phyloP scores from a whole-genome alignment of 2,888 invertebrate species.

The Sarcophaga caerulescens region DNA sequence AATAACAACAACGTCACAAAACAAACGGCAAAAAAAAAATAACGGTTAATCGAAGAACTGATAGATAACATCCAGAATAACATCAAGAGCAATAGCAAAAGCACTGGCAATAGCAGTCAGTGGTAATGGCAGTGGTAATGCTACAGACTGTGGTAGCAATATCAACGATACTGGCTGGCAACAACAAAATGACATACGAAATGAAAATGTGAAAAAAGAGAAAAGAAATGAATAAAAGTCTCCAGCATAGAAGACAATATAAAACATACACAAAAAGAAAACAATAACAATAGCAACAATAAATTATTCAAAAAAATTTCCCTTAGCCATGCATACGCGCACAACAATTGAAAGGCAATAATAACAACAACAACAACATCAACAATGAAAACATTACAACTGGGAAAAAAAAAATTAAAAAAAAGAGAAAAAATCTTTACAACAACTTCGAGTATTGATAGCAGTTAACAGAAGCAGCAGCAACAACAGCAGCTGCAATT shows the following conservation, averaged over 20 bases:
- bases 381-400: no score
- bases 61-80: slow-evolving; percentile 18
- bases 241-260: slow-evolving; percentile 30
- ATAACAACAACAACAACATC: no score
- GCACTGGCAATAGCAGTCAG: background rate
- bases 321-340: slow-evolving; percentile 37
- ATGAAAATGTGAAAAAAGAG: no score
- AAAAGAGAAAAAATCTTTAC: no score
- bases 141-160: background rate
- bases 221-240: no score
- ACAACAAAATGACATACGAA: background rate
- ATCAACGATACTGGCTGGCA: background rate
- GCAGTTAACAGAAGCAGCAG: no score
- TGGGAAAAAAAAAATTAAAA: no score
- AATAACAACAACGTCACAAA: no score
- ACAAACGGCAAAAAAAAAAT: slow-evolving; percentile 17
- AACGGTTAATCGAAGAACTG: slow-evolving; percentile 59
- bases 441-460: no score
- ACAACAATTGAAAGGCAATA: slow-evolving; percentile 45
- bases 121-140: background rate
- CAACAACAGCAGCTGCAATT: slow-evolving; percentile 13
- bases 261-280: slow-evolving; percentile 45
- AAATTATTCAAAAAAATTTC: background rate
- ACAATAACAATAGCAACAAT: background rate
- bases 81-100: no score